Evolutionary conservation across 2,888 invertebrate genomes (phyloP).

Genomic region (Stenolophus ochropezus): DNA sequence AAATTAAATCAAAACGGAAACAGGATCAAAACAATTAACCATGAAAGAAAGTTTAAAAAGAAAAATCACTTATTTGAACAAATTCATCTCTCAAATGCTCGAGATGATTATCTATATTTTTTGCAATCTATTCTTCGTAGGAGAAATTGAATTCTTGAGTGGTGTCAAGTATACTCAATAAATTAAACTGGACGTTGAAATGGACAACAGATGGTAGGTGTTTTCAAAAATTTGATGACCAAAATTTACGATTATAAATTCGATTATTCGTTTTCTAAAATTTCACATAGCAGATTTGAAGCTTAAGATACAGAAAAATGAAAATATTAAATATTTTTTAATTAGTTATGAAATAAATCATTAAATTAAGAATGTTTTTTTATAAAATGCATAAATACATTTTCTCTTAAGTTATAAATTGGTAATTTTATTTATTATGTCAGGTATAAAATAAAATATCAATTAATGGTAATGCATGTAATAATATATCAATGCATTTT

Average conservation of each 20-base stretch:
- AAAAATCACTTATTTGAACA: neutral
- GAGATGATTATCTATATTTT: neutral
- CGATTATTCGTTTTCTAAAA: neutral
- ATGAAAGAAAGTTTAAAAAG: slow-evolving; percentile 19
- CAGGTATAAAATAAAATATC: no score
- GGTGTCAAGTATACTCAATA: neutral
- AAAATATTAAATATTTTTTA: no score
- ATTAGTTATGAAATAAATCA: no score
- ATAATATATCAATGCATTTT: no score
- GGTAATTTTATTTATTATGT: no score
- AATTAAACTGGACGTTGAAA: neutral
- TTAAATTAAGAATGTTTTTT: no score
- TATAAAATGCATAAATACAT: no score
- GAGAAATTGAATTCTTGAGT: neutral
- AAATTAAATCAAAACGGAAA: slow-evolving; percentile 27
- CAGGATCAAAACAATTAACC: slow-evolving; percentile 23
- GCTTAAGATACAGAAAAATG: no score
- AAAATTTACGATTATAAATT: neutral
- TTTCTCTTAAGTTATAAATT: no score
- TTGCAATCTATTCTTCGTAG: neutral
- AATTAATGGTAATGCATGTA: no score
- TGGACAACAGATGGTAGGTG: neutral
- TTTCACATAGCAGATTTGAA: no score
- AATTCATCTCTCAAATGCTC: neutral
- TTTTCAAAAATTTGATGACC: neutral